Evolutionary conservation across 2,113 vertebrate species (phyloP), one percentile per base, ranked within the genome.

Genomic region (Pardalotus punctatus): DNA sequence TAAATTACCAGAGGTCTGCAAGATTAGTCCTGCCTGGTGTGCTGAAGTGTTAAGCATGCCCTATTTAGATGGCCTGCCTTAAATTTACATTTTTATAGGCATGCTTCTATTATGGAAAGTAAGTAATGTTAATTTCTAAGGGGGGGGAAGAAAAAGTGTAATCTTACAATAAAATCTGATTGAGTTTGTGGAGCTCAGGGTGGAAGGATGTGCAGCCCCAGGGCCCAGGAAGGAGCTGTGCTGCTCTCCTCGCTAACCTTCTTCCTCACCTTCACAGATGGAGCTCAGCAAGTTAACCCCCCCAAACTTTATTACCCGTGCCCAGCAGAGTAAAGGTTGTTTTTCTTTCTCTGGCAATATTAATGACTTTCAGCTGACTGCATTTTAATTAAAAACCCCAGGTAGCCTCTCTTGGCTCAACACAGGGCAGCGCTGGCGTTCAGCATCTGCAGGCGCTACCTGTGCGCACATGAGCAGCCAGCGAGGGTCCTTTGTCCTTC

Each of bases 361-460:
- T 98, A 97, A 98, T 97, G 86, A 97, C 70, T 97, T 97, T 98
- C 93, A 97, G 96, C 89, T 98, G 96, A 96, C 57, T 98, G 97
- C 74, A 58, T 97, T 97, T 98, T 98, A 98, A 98, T 97, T 98
- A 93, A 98, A 98, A 96, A 69, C 80, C 90, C 82, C 79, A 96
- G 78, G 87, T 94, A 93, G 94, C 69, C 83, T 96, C 61, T 94
- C 58, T 86, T 86, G 86, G 91, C 79, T 93, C 14, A 47, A 51
- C 58, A 38, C 69, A 61, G 1, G 43, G 54, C 54, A 79, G 64
- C 22, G 90, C 77, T 87, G 86, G 53, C 38, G 43, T 70, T 58
- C 4, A n/a, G 89, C 47, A 24, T 76, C 78, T 64, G 60, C 0
- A 0, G 60, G 42, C 0, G 0, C 45, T 95, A 9, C 84, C 57